Base-by-base conservation (phyloP, 2,113 vertebrate genomes). In the Uropsilus gracilis region DNA sequence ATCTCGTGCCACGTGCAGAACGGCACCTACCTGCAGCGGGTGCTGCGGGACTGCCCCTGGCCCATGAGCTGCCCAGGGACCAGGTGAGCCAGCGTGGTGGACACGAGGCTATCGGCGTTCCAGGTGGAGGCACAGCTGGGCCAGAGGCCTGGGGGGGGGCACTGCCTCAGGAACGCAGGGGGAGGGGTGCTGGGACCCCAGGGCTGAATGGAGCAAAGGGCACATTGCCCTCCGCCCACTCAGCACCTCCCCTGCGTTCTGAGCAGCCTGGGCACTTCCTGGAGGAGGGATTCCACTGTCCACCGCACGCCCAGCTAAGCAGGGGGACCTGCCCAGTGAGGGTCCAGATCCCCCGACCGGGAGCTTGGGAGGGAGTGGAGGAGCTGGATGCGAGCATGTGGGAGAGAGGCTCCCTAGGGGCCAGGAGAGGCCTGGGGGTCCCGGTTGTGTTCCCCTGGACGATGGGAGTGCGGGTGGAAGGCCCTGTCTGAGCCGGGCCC, bases 31-130 rank as follows among this genome's bases (percentile, higher is more conserved):
- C 98, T 99, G 69, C 99, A 99, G 97, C 98, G 99, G 10, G 98
- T 99, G 5, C 99, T 99, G 97, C 99, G 99, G 98, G 98, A 98
- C 20, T 99, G 99, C 97, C 99, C 99, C 86, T 99, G 99, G 99
- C 99, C 99, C 4, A 98, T 99, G 98, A 98, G 98, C 97, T 99
- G 99, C 93, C 97, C 98, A 0, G 98, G 99, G 30, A 98, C 98
- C 98, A 99, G 99, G 99, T 99, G 95, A 98, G 98, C 26, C 44
- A 64, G 24, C 4, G 0, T 0, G 53, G 34, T 26, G 20, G 30
- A 20, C 18, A 22, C 5, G 32, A n/a, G 7, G 37, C 26, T 4
- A 2, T 7, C 12, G 77, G 71, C 16, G 5, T 13, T 53, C 30
- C 34, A 12, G 22, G 69, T 8, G 48, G 18, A 39, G 72, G 48